Evolutionary conservation across 2,113 vertebrate genomes (phyloP), one percentile per base, ranked within the genome.

Genomic region (Pseudolaguvia tuberculata): DNA sequence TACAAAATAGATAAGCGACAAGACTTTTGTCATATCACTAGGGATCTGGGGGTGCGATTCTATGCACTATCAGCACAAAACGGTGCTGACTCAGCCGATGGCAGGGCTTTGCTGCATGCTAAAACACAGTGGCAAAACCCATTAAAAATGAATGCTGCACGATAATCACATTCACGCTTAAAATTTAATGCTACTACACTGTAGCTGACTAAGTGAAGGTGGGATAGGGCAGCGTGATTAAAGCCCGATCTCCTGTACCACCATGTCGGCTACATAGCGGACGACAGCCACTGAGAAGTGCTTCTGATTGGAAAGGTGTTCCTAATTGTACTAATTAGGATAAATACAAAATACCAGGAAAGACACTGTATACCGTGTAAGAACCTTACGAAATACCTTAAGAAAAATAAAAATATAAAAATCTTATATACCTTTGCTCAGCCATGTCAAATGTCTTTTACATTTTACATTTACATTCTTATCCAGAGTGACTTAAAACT

Each of bases 131-230:
- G 87, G 87, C 87, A 88, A 89, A 89, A 87, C 85, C 88, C 88
- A 92, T 92, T 92, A 92, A 92, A 92, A 91, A 92, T 92, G 89
- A 91, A 92, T 91, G 90, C 86, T 73, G 83, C 56, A 67, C 86
- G 84, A 92, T 92, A 91, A 92, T 92, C 90, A 89, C 89, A 91
- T 91, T 91, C 89, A 67, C 90, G 87, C 89, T 91, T 91, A 91
- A 91, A 91, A 89, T 91, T 87, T 91, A 91, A 91, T 91, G 89
- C 88, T 80, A 79, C 86, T 81, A 82, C 77, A 82, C 80, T 71
- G 79, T 45, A 81, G 78, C 87, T 85, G 87, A 89, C 90, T 88
- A 87, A 87, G 81, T 84, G 84, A 81, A 87, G 83, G 79, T 81
- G 57, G 84, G 78, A 70, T 45, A 75, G 86, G 86, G 85, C 80